A percentile compares a stretch with the other conserved stretches of the same genome.
Conservation (phyloP, 1,140 invertebrate genomes). For the Bombus pascuorum region DNA sequence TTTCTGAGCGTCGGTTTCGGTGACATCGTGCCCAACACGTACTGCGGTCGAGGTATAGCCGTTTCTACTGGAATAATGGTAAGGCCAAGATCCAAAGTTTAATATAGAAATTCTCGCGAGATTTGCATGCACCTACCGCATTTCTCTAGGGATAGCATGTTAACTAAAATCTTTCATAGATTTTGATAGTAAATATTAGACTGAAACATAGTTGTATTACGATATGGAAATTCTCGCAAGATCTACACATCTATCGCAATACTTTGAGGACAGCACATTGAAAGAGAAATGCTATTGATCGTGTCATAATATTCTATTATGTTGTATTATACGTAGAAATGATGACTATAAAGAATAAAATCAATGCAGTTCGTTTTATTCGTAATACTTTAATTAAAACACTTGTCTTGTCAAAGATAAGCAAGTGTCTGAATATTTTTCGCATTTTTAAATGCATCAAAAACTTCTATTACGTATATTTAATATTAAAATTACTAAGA, state of each 20-base stretch:
- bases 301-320: too few relatives aligned
- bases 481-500: too few relatives aligned
- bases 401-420: too few relatives aligned
- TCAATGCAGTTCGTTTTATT: too few relatives aligned
- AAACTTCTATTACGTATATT: too few relatives aligned
- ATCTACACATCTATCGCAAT: background rate
- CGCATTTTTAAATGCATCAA: too few relatives aligned
- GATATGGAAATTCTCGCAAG: background rate
- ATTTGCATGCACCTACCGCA: slow-evolving; percentile 18
- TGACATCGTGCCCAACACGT: slow-evolving; percentile 99
- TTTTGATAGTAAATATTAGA: background rate
- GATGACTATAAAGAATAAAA: too few relatives aligned
- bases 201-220: background rate
- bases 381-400: too few relatives aligned
- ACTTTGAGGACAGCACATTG: background rate
- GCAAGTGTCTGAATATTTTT: too few relatives aligned
- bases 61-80: slow-evolving; percentile 99
- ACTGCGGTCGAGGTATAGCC: slow-evolving; percentile 98
- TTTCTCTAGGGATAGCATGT: background rate
- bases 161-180: background rate
- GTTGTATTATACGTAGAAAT: too few relatives aligned
- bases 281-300: background rate
- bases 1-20: slow-evolving; percentile 99
- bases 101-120: slow-evolving; percentile 33
- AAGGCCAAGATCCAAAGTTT: slow-evolving; percentile 81